Evolutionary conservation across 2,797 vertebrate species (phyloP).

Genomic region (Hemitrygon akajei): DNA sequence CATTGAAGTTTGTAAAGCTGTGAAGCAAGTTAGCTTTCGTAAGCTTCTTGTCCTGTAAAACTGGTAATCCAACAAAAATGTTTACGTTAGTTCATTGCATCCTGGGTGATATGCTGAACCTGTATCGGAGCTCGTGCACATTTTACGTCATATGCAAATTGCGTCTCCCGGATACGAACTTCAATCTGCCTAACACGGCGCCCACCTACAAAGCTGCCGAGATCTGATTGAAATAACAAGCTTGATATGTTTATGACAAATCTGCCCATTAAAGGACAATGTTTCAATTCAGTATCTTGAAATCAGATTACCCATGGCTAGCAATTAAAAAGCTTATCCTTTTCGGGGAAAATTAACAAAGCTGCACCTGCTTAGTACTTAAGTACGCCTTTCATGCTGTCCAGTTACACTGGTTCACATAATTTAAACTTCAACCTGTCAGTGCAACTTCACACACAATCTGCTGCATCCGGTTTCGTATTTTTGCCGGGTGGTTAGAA

Average conservation of each 20-base stretch:
- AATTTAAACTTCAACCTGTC: background rate
- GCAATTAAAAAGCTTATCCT: background rate
- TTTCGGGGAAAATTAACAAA: background rate
- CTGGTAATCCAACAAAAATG: background rate
- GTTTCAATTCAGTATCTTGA: background rate
- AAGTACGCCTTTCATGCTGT: background rate
- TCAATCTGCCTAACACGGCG: background rate
- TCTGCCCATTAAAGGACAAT: background rate
- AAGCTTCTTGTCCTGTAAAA: background rate
- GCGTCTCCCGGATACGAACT: background rate
- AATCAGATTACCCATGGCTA: background rate
- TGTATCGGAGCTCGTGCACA: background rate
- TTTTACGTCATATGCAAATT: background rate
- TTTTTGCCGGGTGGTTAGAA: background rate
- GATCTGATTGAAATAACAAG: background rate
- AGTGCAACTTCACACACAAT: background rate
- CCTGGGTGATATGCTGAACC: no score
- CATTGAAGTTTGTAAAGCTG: background rate
- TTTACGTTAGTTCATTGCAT: background rate
- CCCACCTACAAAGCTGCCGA: background rate
- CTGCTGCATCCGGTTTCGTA: background rate
- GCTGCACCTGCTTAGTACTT: background rate
- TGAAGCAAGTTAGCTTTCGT: background rate
- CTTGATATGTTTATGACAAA: no score
- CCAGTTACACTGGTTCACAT: no score